These are phyloP conservation scores for Anarrhichthys ocellatus DNA, from an alignment of 2,113 vertebrate genomes.

Conservation along the genomic window DNA sequence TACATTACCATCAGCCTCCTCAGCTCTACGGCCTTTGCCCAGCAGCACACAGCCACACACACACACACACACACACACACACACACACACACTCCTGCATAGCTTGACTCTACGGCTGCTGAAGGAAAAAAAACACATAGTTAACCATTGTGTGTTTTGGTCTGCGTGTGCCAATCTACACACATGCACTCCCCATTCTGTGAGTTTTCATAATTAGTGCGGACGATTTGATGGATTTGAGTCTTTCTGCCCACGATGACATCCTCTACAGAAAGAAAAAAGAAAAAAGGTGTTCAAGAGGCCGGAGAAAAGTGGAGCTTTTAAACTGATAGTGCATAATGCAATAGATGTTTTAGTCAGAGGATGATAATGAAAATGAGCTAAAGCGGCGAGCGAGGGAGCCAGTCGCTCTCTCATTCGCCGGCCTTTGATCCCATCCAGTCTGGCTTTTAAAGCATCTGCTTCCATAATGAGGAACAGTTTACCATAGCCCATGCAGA, in stretches of 20 bases:
- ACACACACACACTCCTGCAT: slow-evolving; percentile 5
- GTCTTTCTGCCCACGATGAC: slow-evolving; percentile 48
- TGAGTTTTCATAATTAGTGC: slow-evolving; percentile 31
- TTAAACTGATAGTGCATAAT: slow-evolving; percentile 81
- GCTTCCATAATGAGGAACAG: slow-evolving; percentile 81
- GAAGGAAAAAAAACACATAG: slow-evolving; percentile 31
- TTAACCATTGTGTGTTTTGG: slow-evolving; percentile 38
- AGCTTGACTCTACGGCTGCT: slow-evolving; percentile 41
- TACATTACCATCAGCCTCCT: slow-evolving; percentile 75
- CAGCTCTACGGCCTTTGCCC: slow-evolving; percentile 62
- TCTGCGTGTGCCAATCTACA: background rate
- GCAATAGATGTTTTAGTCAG: slow-evolving; percentile 72
- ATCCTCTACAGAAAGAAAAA: slow-evolving; percentile 34
- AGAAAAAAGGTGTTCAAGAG: slow-evolving; percentile 52
- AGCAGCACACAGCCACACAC: slow-evolving; percentile 6
- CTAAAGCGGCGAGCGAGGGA: slow-evolving; percentile 61
- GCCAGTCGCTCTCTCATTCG: slow-evolving; percentile 56
- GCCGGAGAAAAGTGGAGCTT: slow-evolving; percentile 68
- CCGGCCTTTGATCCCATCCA: slow-evolving; percentile 80
- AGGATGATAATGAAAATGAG: slow-evolving; percentile 79
- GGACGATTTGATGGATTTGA: slow-evolving; percentile 48
- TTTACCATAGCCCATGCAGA: slow-evolving; percentile 81
- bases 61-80: slow-evolving; percentile 13
- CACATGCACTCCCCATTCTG: background rate
- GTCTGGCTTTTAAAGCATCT: slow-evolving; percentile 80